These are phyloP conservation scores for Notodonta dromedarius DNA, from an alignment of 2,888 invertebrate genomes.

Conservation along the genomic window DNA sequence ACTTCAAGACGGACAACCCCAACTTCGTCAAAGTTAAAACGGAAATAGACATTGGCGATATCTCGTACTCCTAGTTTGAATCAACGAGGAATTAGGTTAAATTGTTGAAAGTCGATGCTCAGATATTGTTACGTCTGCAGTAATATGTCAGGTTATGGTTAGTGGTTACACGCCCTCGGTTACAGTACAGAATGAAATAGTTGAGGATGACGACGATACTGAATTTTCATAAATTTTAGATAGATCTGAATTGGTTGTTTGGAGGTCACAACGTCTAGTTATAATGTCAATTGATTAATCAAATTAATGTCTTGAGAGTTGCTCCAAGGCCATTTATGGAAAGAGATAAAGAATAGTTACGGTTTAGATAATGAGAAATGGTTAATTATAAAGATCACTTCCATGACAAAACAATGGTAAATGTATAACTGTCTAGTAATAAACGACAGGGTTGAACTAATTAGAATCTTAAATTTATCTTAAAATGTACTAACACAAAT, in stretches of 20 bases:
- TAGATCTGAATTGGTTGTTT: constrained; percentile 6
- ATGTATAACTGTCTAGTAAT: neutral
- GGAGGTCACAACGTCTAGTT: neutral
- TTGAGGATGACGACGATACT: neutral
- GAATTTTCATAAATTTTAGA: constrained; percentile 5
- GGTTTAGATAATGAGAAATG: constrained; percentile 26
- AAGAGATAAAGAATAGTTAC: constrained; percentile 26
- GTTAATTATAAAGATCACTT: constrained; percentile 36
- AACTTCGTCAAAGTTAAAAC: constrained; percentile 74
- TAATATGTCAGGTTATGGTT: constrained; percentile 34
- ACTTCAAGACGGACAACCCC: constrained; percentile 89
- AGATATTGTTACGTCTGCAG: constrained; percentile 35
- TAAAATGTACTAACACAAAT: neutral
- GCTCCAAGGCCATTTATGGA: constrained; percentile 32
- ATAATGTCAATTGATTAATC: constrained; percentile 32
- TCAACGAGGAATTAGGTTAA: constrained; percentile 33
- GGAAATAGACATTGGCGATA: constrained; percentile 60
- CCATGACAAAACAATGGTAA: constrained; percentile 7
- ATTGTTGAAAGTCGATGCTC: constrained; percentile 44
- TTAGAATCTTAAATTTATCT: too few species aligned
- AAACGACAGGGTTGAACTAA: too few species aligned
- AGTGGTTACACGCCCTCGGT: constrained; percentile 27
- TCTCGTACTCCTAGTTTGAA: constrained; percentile 63
- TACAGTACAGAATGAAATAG: constrained; percentile 9
- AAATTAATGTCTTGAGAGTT: constrained; percentile 14